These are phyloP conservation scores for Planiliza haematocheilus DNA, from an alignment of 2,113 vertebrate species.

Conservation along the genomic window DNA sequence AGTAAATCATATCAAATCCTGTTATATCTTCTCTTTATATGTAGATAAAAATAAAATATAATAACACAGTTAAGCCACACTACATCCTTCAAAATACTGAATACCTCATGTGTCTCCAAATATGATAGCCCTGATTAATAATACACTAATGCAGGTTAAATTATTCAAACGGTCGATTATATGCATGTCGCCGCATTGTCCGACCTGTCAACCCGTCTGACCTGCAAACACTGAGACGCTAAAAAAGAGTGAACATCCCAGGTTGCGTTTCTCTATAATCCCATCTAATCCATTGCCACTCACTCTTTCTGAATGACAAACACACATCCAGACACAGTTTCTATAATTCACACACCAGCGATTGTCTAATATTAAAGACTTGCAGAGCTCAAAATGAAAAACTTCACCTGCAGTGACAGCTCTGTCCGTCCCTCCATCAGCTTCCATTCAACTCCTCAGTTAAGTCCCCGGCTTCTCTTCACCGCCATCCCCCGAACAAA, in stretches of 20 bases:
- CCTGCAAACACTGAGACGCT: not conserved
- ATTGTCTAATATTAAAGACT: no score
- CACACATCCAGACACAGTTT: not conserved
- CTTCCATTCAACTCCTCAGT: slow-evolving; percentile 29
- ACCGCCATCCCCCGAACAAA: slow-evolving; percentile 40
- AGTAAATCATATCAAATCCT: no score
- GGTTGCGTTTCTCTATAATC: not conserved
- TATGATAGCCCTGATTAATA: slow-evolving; percentile 43
- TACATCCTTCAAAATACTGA: no score
- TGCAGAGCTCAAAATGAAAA: not conserved
- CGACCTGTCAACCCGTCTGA: not conserved
- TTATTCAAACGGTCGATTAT: slow-evolving; percentile 28
- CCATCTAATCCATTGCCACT: not conserved
- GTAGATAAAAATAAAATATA: no score
- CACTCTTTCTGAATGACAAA: not conserved
- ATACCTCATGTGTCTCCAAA: not conserved
- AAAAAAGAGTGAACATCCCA: not conserved
- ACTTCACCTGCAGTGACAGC: slow-evolving; percentile 45
- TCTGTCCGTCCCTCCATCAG: not conserved
- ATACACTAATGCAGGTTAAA: slow-evolving; percentile 27
- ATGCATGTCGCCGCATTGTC: slow-evolving; percentile 8
- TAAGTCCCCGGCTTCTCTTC: slow-evolving; percentile 19
- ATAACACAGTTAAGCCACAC: no score
- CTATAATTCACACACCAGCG: no score
- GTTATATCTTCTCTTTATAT: no score